Evolutionary conservation across 2,113 vertebrate species (phyloP).

Genomic region (Eidolon helvum): DNA sequence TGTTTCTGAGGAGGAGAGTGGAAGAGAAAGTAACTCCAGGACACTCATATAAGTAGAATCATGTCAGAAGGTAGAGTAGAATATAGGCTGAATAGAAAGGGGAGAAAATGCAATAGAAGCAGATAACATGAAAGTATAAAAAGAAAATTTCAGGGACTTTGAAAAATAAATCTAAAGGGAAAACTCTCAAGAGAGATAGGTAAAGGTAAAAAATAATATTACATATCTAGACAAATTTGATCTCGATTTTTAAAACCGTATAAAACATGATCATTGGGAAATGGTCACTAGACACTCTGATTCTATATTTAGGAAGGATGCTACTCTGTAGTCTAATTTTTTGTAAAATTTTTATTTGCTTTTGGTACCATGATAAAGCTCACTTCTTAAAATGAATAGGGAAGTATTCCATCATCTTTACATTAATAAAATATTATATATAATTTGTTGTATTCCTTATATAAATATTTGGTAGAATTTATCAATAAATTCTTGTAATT

Average conservation of each 20-base stretch:
- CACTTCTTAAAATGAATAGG: not conserved
- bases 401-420: not conserved
- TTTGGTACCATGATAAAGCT: not conserved
- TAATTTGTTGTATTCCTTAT: not conserved
- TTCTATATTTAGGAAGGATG: not conserved
- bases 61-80: not conserved
- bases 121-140: not conserved
- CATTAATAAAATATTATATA: not conserved
- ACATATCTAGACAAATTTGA: not conserved
- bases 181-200: not conserved
- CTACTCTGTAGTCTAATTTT: not conserved
- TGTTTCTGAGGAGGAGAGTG: not conserved
- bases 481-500: not conserved
- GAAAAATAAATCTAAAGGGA: not conserved
- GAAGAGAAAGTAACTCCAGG: not conserved
- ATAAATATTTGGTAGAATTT: not conserved
- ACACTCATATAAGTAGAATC: not conserved
- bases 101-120: not conserved
- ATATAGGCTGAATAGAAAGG: not conserved
- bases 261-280: not conserved
- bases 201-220: not conserved
- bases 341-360: not conserved
- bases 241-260: not conserved
- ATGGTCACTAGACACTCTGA: accelerated
- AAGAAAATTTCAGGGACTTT: not conserved